Percentiles rank a stretch among this genome's conserved stretches.
These are phyloP conservation scores for Momotus momota DNA, from an alignment of 2,797 vertebrate genomes.

Conservation along the genomic window DNA sequence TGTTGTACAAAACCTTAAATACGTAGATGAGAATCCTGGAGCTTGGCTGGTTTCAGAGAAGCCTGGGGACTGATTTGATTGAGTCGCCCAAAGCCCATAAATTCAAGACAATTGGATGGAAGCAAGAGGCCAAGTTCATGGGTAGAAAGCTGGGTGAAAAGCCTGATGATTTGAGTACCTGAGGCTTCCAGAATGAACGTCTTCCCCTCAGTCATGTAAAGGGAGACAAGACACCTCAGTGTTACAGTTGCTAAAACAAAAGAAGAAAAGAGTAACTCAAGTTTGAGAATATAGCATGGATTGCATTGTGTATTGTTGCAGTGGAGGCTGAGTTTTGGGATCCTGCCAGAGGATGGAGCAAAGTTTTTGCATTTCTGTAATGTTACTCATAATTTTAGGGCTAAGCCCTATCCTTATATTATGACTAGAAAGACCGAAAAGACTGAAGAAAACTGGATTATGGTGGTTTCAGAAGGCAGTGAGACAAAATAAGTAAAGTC, in stretches of 20 bases:
- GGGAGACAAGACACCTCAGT: background rate
- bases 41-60: constrained; percentile 22
- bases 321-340: background rate
- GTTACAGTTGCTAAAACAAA: background rate
- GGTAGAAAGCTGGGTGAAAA: background rate
- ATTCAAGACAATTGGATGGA: constrained; percentile 28
- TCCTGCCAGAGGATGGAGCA: background rate
- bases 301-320: background rate
- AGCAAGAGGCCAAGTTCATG: constrained; percentile 7
- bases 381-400: background rate
- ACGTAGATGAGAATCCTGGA: constrained; percentile 36
- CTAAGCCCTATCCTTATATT: background rate
- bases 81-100: background rate
- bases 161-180: background rate
- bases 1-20: constrained; percentile 38
- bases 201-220: background rate
- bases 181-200: background rate
- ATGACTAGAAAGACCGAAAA: background rate
- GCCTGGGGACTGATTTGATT: constrained; percentile 7
- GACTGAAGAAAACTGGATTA: background rate
- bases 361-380: background rate
- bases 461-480: rapidly evolving
- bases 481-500: background rate
- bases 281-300: background rate
- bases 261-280: background rate